Conservation (phyloP, 2,888 invertebrate genomes). For the Lithodes maja region DNA sequence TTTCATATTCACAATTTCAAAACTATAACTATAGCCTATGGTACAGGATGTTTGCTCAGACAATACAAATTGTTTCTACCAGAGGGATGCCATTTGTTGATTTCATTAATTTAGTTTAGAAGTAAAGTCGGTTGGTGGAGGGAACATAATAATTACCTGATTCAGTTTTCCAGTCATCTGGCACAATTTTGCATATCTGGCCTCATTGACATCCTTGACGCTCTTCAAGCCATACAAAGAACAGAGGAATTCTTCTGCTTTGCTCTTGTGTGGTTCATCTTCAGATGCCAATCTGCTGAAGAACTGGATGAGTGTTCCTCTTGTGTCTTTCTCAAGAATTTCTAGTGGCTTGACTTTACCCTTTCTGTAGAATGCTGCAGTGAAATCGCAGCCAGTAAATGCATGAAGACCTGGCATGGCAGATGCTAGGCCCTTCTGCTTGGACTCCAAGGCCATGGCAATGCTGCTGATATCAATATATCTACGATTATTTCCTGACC, state of each 20-base stretch:
- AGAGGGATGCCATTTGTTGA: not conserved
- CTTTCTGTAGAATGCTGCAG: slow-evolving; percentile 25
- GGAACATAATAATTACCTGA: not conserved
- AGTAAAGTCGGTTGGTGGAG: too few species aligned
- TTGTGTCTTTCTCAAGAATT: slow-evolving; percentile 17
- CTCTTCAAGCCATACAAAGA: slow-evolving; percentile 23
- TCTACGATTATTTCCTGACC: slow-evolving; percentile 22
- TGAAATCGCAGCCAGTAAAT: slow-evolving; percentile 28
- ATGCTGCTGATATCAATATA: slow-evolving; percentile 27
- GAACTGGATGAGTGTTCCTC: not conserved
- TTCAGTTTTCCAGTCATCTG: slow-evolving; percentile 34
- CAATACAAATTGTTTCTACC: not conserved
- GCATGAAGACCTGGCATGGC: slow-evolving; percentile 21
- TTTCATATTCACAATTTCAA: not conserved
- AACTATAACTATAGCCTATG: not conserved
- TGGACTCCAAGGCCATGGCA: not conserved
- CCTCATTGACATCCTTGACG: slow-evolving; percentile 21
- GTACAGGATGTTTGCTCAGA: not conserved
- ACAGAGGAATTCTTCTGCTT: not conserved
- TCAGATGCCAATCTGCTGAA: not conserved
- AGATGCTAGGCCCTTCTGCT: slow-evolving; percentile 5
- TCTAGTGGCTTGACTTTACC: slow-evolving; percentile 24
- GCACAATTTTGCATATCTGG: slow-evolving; percentile 7
- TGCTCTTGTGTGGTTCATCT: too few species aligned
- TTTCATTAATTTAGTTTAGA: too few species aligned